Conservation (phyloP, 1,140 invertebrate genomes). For the Hydropsyche tenuis region DNA sequence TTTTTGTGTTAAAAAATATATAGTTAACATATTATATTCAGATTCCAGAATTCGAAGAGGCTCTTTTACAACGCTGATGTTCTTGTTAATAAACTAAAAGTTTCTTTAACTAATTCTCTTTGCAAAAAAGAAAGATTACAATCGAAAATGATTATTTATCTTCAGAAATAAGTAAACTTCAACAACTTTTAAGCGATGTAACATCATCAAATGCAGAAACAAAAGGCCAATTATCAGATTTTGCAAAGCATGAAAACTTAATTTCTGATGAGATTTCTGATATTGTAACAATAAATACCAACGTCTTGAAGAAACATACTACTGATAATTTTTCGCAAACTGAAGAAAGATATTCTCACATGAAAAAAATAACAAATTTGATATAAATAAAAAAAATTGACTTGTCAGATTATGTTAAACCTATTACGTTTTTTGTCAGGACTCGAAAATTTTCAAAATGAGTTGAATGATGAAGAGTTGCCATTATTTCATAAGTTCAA, state of each 20-base stretch:
- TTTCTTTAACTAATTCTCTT: slow-evolving; percentile 67
- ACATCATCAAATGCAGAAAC: slow-evolving; percentile 60
- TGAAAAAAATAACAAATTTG: slow-evolving; percentile 8
- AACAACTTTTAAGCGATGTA: slow-evolving; percentile 64
- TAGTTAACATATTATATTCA: slow-evolving; percentile 51
- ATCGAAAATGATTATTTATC: slow-evolving; percentile 66
- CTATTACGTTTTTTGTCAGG: slow-evolving; percentile 19
- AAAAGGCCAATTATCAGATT: slow-evolving; percentile 58
- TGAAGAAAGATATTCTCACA: too few species aligned
- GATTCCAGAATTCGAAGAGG: slow-evolving; percentile 68
- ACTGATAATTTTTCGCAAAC: slow-evolving; percentile 19
- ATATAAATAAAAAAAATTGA: background rate
- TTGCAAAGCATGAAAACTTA: slow-evolving; percentile 59
- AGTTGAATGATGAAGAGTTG: slow-evolving; percentile 31
- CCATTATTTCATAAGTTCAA: slow-evolving; percentile 30
- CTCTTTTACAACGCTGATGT: slow-evolving; percentile 65
- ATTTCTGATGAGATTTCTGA: slow-evolving; percentile 54
- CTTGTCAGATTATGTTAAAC: slow-evolving; percentile 31
- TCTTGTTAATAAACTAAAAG: slow-evolving; percentile 65
- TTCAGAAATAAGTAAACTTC: slow-evolving; percentile 67
- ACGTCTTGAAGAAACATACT: background rate
- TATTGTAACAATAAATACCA: background rate
- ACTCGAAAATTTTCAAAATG: slow-evolving; percentile 29
- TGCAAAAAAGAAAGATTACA: slow-evolving; percentile 66
- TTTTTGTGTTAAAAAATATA: slow-evolving; percentile 12